phyloP scores from a whole-genome alignment of 2,888 invertebrate species.

The Pseudoips prasinana region DNA sequence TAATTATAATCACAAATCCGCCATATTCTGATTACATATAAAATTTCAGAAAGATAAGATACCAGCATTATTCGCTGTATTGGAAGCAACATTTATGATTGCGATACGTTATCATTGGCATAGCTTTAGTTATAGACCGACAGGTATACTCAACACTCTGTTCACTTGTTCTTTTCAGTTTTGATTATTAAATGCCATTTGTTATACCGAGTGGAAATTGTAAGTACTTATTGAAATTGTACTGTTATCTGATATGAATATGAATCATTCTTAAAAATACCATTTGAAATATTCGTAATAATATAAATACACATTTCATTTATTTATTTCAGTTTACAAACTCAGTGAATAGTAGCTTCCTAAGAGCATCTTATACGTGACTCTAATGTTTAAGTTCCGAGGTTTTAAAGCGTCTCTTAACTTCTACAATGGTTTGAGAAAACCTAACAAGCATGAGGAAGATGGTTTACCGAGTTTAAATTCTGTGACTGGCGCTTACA shows the following conservation, averaged over 20 bases:
- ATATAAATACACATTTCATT: too few relatives aligned
- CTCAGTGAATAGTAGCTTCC: too few relatives aligned
- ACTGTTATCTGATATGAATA: too few relatives aligned
- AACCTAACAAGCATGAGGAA: conserved; percentile 31
- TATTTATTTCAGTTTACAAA: too few relatives aligned
- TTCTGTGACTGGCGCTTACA: conserved; percentile 59
- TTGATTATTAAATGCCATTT: neutral
- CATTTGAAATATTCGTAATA: too few relatives aligned
- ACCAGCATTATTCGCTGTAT: conserved; percentile 49
- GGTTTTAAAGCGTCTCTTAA: conserved; percentile 62
- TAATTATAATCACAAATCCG: too few relatives aligned
- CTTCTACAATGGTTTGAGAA: conserved; percentile 34
- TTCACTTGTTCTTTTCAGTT: conserved; percentile 31
- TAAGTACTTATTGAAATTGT: neutral
- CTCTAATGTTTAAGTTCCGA: conserved; percentile 50
- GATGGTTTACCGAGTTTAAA: conserved; percentile 37
- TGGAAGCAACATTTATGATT: conserved; percentile 21
- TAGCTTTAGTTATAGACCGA: conserved; percentile 41
- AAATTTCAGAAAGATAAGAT: conserved; percentile 65
- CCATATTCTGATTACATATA: conserved; percentile 31
- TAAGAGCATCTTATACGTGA: too few relatives aligned
- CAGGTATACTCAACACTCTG: conserved; percentile 41
- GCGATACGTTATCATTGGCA: conserved; percentile 44
- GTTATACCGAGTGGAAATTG: neutral
- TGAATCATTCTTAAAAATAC: too few relatives aligned